phyloP scores from a whole-genome alignment of 2,797 vertebrate species.

The Ctenochaetus hawaiiensis region DNA sequence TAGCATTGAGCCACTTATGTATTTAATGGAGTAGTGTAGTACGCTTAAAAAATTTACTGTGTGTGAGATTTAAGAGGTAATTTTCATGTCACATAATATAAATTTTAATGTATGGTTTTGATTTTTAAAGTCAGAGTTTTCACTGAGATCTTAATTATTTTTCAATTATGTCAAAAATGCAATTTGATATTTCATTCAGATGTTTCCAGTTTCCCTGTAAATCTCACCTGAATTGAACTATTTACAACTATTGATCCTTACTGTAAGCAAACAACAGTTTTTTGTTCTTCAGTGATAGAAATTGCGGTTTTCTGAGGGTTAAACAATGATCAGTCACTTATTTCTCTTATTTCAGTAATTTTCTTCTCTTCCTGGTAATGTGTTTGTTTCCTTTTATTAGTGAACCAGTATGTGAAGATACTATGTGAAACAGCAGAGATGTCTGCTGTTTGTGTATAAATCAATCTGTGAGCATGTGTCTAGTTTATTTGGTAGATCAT shows the following conservation, averaged over 20 bases:
- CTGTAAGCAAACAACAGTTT: not conserved
- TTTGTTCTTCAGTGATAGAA: not conserved
- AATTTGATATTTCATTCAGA: not conserved
- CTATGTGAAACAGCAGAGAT: not conserved
- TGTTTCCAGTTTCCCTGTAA: conserved; percentile 15
- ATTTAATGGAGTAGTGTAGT: conserved; percentile 6
- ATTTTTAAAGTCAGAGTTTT: not conserved
- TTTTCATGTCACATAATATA: not conserved
- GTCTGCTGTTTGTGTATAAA: not conserved
- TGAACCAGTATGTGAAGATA: conserved; percentile 11
- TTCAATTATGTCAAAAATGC: not conserved
- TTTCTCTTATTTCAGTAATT: not conserved
- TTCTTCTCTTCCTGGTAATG: not conserved
- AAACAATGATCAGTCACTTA: not conserved
- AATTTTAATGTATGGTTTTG: not conserved
- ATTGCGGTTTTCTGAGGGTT: not conserved
- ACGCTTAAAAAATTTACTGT: not conserved
- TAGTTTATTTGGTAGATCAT: conserved; percentile 7
- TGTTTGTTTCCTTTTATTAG: not conserved
- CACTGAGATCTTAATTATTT: not conserved
- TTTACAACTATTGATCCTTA: not conserved
- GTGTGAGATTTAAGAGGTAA: not conserved
- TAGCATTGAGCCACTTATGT: conserved; percentile 55
- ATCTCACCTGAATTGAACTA: not conserved
- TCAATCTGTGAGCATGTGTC: not conserved